Conservation (phyloP, 1,140 invertebrate genomes). For the Diuraphis noxia region DNA sequence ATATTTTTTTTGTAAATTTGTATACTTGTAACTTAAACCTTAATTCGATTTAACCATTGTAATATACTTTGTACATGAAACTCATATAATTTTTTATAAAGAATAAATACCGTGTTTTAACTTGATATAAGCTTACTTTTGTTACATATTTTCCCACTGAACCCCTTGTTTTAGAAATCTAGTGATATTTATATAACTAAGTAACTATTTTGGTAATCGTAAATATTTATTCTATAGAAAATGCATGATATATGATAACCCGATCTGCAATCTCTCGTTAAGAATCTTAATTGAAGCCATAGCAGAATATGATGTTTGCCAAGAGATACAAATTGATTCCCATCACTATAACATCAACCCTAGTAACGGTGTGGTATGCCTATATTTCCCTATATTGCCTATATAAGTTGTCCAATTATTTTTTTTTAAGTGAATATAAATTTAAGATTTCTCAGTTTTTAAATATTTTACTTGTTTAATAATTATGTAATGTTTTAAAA, state of each 20-base stretch:
- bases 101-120: not conserved
- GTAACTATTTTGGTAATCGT: not conserved
- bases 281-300: no score
- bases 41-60: not conserved
- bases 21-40: not conserved
- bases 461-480: not conserved
- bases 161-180: not conserved
- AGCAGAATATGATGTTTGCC: not conserved
- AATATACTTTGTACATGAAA: not conserved
- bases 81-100: not conserved
- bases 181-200: no score
- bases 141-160: not conserved
- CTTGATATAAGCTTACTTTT: not conserved
- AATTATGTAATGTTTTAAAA: no score
- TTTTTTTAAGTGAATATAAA: no score
- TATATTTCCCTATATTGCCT: no score
- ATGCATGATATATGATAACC: not conserved
- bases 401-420: not conserved
- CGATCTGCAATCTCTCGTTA: not conserved
- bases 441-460: not conserved
- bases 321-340: not conserved
- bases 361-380: not conserved
- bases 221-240: not conserved
- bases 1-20: not conserved
- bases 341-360: no score